Evolutionary conservation across 2,113 vertebrate genomes (phyloP).

Genomic region (Emydocephalus ijimae): DNA sequence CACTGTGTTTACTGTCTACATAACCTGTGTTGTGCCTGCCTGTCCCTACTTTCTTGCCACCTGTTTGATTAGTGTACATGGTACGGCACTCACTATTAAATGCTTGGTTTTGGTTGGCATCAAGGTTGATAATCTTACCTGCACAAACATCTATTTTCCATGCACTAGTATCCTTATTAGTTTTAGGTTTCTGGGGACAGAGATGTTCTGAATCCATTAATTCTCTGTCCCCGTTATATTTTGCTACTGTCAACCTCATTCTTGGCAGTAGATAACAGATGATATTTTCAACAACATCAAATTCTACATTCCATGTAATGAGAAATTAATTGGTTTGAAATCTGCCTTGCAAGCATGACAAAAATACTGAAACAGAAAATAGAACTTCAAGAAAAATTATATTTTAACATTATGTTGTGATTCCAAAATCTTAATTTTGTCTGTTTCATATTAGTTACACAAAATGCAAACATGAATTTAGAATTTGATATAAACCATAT

Average conservation of each 20-base stretch:
- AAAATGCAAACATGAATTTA: not conserved
- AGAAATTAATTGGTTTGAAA: slow-evolving; percentile 33
- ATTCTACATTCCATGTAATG: slow-evolving; percentile 8
- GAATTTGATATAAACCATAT: not conserved
- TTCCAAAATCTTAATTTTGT: not conserved
- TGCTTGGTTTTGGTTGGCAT: too few relatives aligned
- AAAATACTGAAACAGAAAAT: slow-evolving; percentile 48
- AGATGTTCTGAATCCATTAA: too few relatives aligned
- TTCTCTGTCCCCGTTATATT: too few relatives aligned
- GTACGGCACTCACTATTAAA: too few relatives aligned
- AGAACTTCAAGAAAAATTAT: slow-evolving; percentile 9
- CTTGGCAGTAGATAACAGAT: not conserved
- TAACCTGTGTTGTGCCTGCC: too few relatives aligned
- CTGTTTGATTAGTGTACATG: too few relatives aligned
- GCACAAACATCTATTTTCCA: too few relatives aligned
- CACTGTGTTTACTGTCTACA: too few relatives aligned
- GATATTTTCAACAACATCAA: not conserved
- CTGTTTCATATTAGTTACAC: slow-evolving; percentile 35
- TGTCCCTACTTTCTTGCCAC: too few relatives aligned
- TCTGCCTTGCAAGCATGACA: slow-evolving; percentile 3
- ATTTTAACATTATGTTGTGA: slow-evolving; percentile 35
- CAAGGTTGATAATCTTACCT: too few relatives aligned
- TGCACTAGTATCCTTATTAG: too few relatives aligned
- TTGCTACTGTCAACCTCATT: not conserved
- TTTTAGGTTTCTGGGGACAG: too few relatives aligned